Evolutionary conservation across 2,797 vertebrate genomes (phyloP), one percentile per base, ranked within the genome.

Genomic region (Falco concolor): DNA sequence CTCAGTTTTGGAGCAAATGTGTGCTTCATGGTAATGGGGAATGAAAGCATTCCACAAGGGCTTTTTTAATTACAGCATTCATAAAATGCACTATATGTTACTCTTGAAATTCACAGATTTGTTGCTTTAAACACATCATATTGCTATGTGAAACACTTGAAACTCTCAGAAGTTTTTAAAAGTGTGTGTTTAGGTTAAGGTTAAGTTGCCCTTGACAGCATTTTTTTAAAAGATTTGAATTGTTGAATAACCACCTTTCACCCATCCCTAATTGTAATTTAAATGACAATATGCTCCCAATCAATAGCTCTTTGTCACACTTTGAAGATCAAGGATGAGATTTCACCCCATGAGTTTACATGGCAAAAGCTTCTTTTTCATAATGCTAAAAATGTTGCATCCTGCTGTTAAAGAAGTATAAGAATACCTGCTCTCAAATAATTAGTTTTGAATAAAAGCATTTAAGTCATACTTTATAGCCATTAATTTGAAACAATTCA

Each of bases 271-370:
- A 99, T 99, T 99, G 98, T 98, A 98, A 99, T 99, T 98, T 99
- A 98, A 99, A 99, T 99, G 98, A 99, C 99, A 99, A 99, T 99
- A 98, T 98, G 98, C 98, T 98, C 96, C 97, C 98, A 98, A 99
- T 99, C 99, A 99, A 99, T 99, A 99, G 98, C 98, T 98, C 98
- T 98, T 98, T 98, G 98, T 98, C 98, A 97, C 98, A 98, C 98
- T 98, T 98, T 98, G 98, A 98, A 98, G 98, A 99, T 98, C 98
- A 97, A 97, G 98, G 98, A 99, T 99, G 98, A 98, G 98, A 98
- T 98, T 98, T 98, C 98, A 98, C 98, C 98, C 98, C 90, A 89
- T 81, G 96, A 98, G 97, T 98, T 98, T 98, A 97, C 96, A 94
- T 97, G 97, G 97, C 97, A 97, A 96, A 97, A 97, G 89, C 95